A percentile compares a stretch with the other conserved stretches of the same genome.
phyloP scores from a whole-genome alignment of 2,797 vertebrate genomes.

The Eidolon dupreanum region DNA sequence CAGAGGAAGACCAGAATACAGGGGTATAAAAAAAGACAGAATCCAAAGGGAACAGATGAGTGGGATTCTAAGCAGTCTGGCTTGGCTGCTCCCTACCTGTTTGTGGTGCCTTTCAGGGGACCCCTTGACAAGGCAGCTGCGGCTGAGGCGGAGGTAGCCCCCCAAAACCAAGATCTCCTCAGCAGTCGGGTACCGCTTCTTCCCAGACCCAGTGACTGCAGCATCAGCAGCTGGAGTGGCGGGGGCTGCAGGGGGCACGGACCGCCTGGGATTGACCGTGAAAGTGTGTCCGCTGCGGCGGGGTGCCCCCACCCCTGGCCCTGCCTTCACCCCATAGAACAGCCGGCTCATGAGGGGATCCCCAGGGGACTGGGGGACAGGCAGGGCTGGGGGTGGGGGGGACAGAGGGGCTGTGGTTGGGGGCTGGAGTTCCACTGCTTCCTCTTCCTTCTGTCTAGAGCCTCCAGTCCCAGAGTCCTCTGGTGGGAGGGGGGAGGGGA shows the following conservation, averaged over 20 bases:
- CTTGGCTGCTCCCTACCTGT: constrained; percentile 87
- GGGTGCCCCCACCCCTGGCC: constrained; percentile 77
- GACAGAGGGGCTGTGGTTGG: constrained; percentile 52
- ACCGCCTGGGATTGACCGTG: constrained; percentile 90
- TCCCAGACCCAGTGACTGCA: constrained; percentile 72
- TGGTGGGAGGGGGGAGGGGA: constrained; percentile 62
- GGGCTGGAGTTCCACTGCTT: constrained; percentile 59
- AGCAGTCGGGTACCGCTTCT: constrained; percentile 93
- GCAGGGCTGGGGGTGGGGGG: constrained; percentile 80
- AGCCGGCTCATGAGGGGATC: constrained; percentile 82
- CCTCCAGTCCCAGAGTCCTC: constrained; percentile 64
- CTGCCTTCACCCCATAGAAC: constrained; percentile 80
- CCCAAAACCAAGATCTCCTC: constrained; percentile 96
- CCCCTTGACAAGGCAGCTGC: constrained; percentile 92
- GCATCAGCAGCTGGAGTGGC: constrained; percentile 18
- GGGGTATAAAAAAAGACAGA: background rate
- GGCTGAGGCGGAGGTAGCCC: constrained; percentile 92
- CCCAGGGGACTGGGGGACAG: constrained; percentile 86
- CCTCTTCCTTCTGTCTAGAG: constrained; percentile 76
- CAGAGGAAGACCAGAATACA: background rate
- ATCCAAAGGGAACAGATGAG: background rate
- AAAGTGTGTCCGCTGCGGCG: constrained; percentile 93
- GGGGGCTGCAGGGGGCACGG: constrained; percentile 48
- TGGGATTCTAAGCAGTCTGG: background rate
- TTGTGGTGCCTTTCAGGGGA: constrained; percentile 86